Evolutionary conservation across 2,797 vertebrate species (phyloP).

Genomic region (Sebastes taczanowskii): DNA sequence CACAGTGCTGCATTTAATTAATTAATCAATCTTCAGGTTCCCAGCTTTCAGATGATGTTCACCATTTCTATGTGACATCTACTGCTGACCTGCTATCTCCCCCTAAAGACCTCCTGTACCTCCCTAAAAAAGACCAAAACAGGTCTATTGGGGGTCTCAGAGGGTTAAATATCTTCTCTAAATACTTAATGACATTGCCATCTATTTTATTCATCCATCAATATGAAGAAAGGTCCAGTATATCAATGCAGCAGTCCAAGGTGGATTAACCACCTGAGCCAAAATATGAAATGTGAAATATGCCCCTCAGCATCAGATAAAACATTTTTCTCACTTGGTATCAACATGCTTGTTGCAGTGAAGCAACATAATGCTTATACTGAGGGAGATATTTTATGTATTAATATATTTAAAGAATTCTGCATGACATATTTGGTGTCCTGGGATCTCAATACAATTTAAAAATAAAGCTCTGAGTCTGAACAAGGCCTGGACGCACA

Average conservation of each 20-base stretch:
- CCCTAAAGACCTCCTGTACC: no score
- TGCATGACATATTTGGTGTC: neutral
- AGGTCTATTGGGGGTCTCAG: no score
- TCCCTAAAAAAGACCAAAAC: no score
- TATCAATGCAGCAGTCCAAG: neutral
- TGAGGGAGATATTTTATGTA: neutral
- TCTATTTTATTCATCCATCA: neutral
- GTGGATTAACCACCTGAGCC: neutral
- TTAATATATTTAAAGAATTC: slow-evolving; percentile 15
- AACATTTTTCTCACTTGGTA: neutral
- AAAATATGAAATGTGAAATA: neutral
- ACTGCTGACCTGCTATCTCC: no score
- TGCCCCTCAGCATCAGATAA: neutral
- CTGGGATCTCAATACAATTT: slow-evolving; percentile 6
- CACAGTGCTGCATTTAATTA: no score
- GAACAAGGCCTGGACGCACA: neutral
- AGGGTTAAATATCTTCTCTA: neutral
- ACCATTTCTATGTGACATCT: no score
- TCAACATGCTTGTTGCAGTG: neutral
- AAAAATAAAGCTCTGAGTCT: neutral
- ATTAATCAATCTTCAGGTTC: no score
- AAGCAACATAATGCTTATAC: neutral
- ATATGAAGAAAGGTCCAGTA: neutral
- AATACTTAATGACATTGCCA: neutral
- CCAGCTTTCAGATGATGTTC: no score